Conservation (phyloP, 2,888 invertebrate species). For the Proisotoma minuta region DNA sequence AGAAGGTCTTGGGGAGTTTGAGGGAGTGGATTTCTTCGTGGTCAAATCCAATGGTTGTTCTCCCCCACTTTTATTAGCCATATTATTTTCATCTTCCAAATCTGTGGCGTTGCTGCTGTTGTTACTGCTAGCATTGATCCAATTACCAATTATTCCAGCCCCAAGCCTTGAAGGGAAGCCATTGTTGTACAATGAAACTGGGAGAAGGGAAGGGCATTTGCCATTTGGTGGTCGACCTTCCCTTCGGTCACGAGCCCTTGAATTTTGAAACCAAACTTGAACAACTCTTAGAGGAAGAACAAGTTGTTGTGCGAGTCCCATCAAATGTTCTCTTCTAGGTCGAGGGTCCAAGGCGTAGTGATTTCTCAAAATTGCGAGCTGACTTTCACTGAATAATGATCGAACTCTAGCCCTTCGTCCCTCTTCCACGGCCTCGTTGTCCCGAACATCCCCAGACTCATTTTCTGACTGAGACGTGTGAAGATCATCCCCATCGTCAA, state of each 20-base stretch:
- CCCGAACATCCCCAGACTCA: constrained; percentile 41
- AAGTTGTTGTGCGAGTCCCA: constrained; percentile 73
- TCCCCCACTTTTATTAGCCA: constrained; percentile 47
- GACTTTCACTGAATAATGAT: constrained; percentile 90
- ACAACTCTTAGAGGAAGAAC: constrained; percentile 58
- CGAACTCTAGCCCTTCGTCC: constrained; percentile 62
- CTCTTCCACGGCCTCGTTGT: constrained; percentile 32
- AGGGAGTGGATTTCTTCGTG: constrained; percentile 64
- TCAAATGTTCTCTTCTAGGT: constrained; percentile 89
- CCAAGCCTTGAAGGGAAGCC: constrained; percentile 38
- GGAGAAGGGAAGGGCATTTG: constrained; percentile 34
- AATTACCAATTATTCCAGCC: constrained; percentile 23
- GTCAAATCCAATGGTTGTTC: constrained; percentile 90
- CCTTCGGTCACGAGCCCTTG: constrained; percentile 79
- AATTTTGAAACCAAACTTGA: constrained; percentile 92
- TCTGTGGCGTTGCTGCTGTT: constrained; percentile 13
- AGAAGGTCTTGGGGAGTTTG: constrained; percentile 59
- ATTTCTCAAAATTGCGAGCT: constrained; percentile 79
- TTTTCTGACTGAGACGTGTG: constrained; percentile 46
- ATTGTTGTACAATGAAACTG: constrained; percentile 23
- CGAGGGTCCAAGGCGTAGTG: constrained; percentile 86
- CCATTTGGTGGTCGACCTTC: constrained; percentile 54
- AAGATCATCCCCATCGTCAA: constrained; percentile 46
- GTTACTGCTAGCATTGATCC: constrained; percentile 28
- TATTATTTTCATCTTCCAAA: constrained; percentile 7